Base-by-base conservation (phyloP, 64 coral and sea anemone genomes). In the Montipora sp. region DNA sequence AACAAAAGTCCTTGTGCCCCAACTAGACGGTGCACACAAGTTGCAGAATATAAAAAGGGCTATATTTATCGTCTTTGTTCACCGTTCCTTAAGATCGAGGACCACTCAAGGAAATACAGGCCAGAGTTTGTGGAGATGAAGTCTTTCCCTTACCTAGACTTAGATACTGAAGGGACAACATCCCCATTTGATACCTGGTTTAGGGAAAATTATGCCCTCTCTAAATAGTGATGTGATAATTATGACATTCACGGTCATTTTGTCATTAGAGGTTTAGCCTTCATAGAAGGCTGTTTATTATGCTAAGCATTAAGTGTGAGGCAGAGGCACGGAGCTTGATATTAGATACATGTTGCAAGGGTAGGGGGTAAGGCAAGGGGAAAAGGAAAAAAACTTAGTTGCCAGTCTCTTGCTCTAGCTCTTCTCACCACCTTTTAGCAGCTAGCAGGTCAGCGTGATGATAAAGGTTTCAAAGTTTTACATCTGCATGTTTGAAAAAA, bases 101-200 rank as follows among this genome's bases (percentile, higher is more conserved):
- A 82, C 50, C 47, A 59, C 43, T 82, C 80, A 13, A 82, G 80
- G 20, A 47, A 49, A 82, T 82, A 82, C 80, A 82, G 80, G n/a
- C 80, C 80, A 82, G 80, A 82, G 51, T 82, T 82, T 82, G 80
- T 51, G 21, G 53, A 49, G 46, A 48, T 49, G 36, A 82, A 55
- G 21, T 47, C 50, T 48, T 82, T 82, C 46, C 80, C 80, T 8
- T 82, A 82, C 51, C 53, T 82, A 59, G 80, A 82, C 66, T 77
- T 79, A 53, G 75, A 89, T 79, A 55, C 75, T 78, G 49, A n/a
- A 77, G 75, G 75, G 12, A 53, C 50, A n/a, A 48, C 75, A 78
- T 89, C 27, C 20, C 65, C 70, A 49, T 72, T 48, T 49, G 27
- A 70, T 72, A 75, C 61, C 14, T 88, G 36, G 85, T 73, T 73